A percentile compares a stretch with the other conserved stretches of the same genome.
Conservation (phyloP, 2,888 invertebrate genomes). For the Steromphala cineraria region DNA sequence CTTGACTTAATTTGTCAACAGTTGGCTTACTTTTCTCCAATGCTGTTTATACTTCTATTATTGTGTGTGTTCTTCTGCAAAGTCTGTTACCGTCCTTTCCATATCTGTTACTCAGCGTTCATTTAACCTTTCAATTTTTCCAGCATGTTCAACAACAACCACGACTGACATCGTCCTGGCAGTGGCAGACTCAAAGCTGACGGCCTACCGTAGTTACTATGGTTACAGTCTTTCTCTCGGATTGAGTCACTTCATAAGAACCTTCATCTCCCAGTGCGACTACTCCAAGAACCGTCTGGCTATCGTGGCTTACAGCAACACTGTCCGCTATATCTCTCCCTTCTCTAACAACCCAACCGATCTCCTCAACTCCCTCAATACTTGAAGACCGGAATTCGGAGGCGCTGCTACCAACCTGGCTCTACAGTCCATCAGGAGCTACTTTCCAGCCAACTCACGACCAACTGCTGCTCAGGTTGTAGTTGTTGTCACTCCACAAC, state of each 20-base stretch:
- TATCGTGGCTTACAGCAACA: conserved; percentile 3
- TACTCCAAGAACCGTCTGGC: not conserved
- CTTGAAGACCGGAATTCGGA: not conserved
- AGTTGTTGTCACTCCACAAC: not conserved
- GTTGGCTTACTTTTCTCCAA: too few species aligned
- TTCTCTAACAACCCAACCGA: conserved; percentile 2
- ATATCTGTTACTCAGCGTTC: too few species aligned
- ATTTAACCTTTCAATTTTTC: not conserved
- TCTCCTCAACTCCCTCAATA: not conserved
- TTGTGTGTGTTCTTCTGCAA: too few species aligned
- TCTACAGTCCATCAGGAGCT: not conserved
- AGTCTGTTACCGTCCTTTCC: too few species aligned
- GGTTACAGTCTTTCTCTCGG: not conserved
- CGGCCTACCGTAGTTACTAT: not conserved
- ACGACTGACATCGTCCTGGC: not conserved
- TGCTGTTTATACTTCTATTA: too few species aligned
- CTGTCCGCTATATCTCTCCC: not conserved
- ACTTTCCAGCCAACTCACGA: not conserved
- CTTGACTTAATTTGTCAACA: too few species aligned
- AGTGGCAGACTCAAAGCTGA: not conserved
- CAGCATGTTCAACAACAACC: not conserved
- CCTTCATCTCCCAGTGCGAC: not conserved
- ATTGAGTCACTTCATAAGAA: not conserved
- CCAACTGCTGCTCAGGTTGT: not conserved
- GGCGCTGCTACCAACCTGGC: not conserved